Conservation (phyloP, 2,888 invertebrate species). For the Campaea margaritaria region DNA sequence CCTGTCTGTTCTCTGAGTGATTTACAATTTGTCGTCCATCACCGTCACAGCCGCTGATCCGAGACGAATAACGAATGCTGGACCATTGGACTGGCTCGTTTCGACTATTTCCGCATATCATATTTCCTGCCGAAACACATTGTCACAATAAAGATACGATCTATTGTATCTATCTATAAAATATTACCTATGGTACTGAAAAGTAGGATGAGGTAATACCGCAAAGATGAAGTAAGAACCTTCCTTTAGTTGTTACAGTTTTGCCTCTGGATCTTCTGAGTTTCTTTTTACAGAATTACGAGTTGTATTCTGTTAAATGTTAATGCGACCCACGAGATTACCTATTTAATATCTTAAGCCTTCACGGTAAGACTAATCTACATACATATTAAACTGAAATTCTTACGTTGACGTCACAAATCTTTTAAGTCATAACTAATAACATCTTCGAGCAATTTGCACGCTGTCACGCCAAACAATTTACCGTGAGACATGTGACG, state of each 20-base stretch:
- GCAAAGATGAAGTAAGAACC: too few species aligned
- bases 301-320: too few species aligned
- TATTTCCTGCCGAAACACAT: constrained; percentile 63
- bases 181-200: not conserved
- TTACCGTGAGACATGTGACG: constrained; percentile 70
- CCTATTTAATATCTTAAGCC: constrained; percentile 19
- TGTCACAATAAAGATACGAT: constrained; percentile 49
- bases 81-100: constrained; percentile 52
- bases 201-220: not conserved
- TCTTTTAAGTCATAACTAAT: constrained; percentile 60
- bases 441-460: constrained; percentile 67
- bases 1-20: constrained; percentile 62
- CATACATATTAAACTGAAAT: constrained; percentile 39
- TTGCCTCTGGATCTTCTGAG: too few species aligned
- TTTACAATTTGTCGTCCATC: constrained; percentile 67
- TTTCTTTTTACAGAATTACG: too few species aligned
- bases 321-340: too few species aligned
- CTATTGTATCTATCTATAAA: not conserved
- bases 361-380: constrained; percentile 31
- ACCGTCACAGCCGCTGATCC: constrained; percentile 63
- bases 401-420: constrained; percentile 52
- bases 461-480: constrained; percentile 73
- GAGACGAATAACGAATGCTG: constrained; percentile 64
- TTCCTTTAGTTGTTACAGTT: too few species aligned
- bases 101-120: constrained; percentile 70